Conservation (phyloP, 2,888 invertebrate genomes). For the Autographa gamma region DNA sequence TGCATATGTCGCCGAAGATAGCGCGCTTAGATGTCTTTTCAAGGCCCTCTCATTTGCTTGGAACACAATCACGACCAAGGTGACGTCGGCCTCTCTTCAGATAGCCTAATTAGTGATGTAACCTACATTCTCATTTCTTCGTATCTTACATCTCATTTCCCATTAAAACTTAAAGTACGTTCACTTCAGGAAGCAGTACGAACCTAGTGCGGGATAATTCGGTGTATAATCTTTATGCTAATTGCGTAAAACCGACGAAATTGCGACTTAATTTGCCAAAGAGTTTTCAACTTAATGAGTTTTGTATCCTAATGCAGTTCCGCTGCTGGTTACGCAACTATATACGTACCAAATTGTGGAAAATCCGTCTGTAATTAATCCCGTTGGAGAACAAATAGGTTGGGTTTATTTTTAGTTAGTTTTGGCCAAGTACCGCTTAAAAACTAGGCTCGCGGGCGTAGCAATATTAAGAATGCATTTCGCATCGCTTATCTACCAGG, state of each 20-base stretch:
- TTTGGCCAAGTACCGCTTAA: too few relatives aligned
- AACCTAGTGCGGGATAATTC: slow-evolving; percentile 10
- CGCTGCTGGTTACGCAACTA: neutral
- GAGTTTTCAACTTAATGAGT: neutral
- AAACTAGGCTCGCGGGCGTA: neutral
- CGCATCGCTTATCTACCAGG: neutral
- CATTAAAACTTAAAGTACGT: slow-evolving; percentile 27
- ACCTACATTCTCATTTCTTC: neutral
- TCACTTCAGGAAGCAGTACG: neutral
- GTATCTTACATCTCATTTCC: neutral
- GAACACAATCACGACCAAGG: neutral
- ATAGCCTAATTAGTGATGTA: slow-evolving; percentile 7
- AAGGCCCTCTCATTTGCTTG: neutral
- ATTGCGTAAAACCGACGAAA: slow-evolving; percentile 11
- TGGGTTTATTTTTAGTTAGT: too few relatives aligned
- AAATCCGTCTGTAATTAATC: neutral
- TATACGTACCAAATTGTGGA: neutral
- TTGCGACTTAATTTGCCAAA: slow-evolving; percentile 13
- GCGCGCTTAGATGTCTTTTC: neutral
- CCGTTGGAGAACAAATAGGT: neutral
- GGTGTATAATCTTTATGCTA: slow-evolving; percentile 12
- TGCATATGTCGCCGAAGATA: neutral
- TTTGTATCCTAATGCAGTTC: neutral
- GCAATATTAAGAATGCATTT: neutral
- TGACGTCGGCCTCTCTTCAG: neutral